Percentiles rank a stretch among this genome's conserved stretches.
phyloP scores from a whole-genome alignment of 2,113 vertebrate genomes.

The Uria lomvia region DNA sequence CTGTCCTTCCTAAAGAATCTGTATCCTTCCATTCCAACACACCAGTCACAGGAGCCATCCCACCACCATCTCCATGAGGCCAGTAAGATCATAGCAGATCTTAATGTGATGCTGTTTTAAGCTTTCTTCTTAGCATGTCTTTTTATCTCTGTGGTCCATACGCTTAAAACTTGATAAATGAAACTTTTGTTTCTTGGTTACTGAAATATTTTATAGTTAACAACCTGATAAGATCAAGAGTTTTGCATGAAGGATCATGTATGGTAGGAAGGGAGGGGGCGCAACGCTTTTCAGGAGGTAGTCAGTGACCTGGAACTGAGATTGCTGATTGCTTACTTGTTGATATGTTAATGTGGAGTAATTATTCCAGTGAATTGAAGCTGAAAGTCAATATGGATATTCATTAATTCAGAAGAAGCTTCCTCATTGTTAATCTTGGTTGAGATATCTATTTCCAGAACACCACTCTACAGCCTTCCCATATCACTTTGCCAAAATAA shows the following conservation, averaged over 20 bases:
- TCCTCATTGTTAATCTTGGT: conserved; percentile 32
- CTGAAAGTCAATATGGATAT: conserved; percentile 50
- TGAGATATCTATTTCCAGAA: conserved; percentile 41
- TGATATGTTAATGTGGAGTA: conserved; percentile 53
- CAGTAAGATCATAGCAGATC: background rate
- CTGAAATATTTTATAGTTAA: background rate
- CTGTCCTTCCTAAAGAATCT: background rate
- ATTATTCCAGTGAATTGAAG: conserved; percentile 65
- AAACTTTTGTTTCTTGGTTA: background rate
- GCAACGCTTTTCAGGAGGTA: background rate
- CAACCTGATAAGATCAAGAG: background rate
- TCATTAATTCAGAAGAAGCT: conserved; percentile 59
- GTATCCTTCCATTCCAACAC: background rate
- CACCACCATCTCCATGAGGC: background rate
- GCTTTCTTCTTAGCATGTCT: background rate
- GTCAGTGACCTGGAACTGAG: conserved; percentile 38
- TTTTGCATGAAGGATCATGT: background rate
- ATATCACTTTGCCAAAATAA: conserved; percentile 11
- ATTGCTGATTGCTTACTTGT: conserved; percentile 36
- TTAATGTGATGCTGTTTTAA: background rate
- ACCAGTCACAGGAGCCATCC: background rate
- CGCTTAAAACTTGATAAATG: background rate
- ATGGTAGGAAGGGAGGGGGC: background rate
- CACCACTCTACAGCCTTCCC: background rate
- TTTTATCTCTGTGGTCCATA: background rate